phyloP scores from a whole-genome alignment of 2,113 vertebrate species.

The Scortum barcoo region DNA sequence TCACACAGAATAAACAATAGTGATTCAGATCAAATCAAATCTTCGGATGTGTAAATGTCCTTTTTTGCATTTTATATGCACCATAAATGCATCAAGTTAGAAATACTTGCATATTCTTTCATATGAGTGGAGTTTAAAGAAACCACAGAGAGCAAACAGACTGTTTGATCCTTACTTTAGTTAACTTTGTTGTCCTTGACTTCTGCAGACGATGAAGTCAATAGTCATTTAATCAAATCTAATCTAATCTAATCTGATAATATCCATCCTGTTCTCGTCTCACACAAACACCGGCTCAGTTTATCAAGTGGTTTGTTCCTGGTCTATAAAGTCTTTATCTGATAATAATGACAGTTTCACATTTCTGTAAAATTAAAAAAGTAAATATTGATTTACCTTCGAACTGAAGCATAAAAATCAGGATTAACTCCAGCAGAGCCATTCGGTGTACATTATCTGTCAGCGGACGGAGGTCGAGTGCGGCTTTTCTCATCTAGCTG shows the following conservation, averaged over 20 bases:
- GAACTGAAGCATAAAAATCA: slow-evolving; percentile 13
- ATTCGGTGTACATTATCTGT: not conserved
- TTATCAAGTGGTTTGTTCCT: not conserved
- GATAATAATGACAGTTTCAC: too few species aligned
- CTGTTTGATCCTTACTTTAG: not conserved
- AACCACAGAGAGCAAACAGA: too few species aligned
- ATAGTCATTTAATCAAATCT: not conserved
- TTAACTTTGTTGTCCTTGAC: too few species aligned
- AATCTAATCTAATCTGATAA: not conserved
- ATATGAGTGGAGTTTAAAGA: not conserved
- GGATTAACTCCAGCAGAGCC: not conserved
- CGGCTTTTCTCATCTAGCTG: not conserved
- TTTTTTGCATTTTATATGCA: not conserved
- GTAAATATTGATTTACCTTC: slow-evolving; percentile 31
- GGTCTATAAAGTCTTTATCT: too few species aligned
- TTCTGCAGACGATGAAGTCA: not conserved
- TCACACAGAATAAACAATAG: not conserved
- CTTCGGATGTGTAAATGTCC: not conserved
- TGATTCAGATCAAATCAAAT: not conserved
- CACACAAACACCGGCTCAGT: not conserved
- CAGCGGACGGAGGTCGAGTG: not conserved
- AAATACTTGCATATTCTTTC: not conserved
- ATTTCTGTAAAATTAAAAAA: not conserved
- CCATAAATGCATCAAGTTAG: not conserved
- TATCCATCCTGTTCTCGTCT: not conserved